Percentiles rank a stretch among this genome's conserved stretches.
These are phyloP conservation scores for Apodemus speciosus DNA, from an alignment of 2,113 vertebrate genomes.

Conservation along the genomic window DNA sequence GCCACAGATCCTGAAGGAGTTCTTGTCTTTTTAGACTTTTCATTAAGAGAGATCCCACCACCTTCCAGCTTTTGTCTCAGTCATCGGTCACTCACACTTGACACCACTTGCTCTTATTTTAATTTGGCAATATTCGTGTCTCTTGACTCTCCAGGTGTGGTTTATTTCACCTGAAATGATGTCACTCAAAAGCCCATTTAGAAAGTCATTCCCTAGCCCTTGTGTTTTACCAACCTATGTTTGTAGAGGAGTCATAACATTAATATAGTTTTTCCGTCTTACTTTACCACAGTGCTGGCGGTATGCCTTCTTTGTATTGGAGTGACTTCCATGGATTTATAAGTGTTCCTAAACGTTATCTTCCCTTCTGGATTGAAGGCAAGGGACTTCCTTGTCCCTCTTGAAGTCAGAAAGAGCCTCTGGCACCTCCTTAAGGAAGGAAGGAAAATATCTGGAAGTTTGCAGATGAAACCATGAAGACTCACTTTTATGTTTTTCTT, in stretches of 20 bases:
- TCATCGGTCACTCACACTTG: background rate
- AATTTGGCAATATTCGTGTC: accelerated
- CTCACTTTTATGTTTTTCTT: conserved; percentile 1
- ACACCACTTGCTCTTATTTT: background rate
- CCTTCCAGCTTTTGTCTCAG: background rate
- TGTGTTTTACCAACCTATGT: background rate
- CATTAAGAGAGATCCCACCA: background rate
- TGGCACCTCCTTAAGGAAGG: background rate
- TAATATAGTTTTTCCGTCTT: conserved; percentile 28
- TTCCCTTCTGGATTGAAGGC: conserved; percentile 9
- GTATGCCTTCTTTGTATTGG: background rate
- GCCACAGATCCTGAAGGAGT: background rate
- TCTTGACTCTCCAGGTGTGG: background rate
- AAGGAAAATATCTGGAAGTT: conserved; percentile 22
- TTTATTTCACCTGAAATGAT: background rate
- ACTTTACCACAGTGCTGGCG: background rate
- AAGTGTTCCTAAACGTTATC: conserved; percentile 1
- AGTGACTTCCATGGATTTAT: conserved; percentile 34
- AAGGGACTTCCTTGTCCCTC: background rate
- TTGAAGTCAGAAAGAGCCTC: background rate
- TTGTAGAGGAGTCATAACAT: conserved; percentile 4
- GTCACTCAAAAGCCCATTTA: background rate
- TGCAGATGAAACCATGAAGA: conserved; percentile 25
- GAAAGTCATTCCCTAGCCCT: conserved; percentile 2
- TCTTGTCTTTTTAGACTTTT: background rate